Base-by-base conservation (phyloP, 1,140 invertebrate species). In the Steinernema feltiae region DNA sequence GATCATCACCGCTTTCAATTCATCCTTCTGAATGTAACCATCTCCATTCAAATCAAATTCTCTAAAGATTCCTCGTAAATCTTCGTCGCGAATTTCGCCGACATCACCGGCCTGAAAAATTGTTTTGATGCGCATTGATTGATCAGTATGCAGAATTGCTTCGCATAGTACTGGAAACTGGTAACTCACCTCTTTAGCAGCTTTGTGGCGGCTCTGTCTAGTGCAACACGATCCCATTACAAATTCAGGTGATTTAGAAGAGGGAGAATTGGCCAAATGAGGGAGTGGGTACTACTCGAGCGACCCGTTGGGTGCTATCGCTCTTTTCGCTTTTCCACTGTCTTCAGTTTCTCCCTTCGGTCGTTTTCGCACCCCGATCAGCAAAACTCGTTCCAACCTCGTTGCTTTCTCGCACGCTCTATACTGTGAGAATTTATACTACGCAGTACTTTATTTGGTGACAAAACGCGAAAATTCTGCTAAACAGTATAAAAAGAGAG, bases 11-110 rank as follows among this genome's bases (percentile, higher is more conserved):
- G 81, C 75, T 18, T 76, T 74, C 18, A 85, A 78, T 76, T 85
- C 84, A 48, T 86, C 78, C 78, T 82, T 83, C 69, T 85, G 84
- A 70, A 85, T 85, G 48, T 77, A 85, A 30, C 84, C 84, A 75
- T 85, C 84, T 24, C 84, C 84, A 73, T 85, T 85, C 1, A 85
- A 32, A 71, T 85, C 84, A 46, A 85, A 85, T 71, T 85, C 84
- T 48, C 75, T 75, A 71, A 85, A 85, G 53, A 85, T 85, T 75
- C 79, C 82, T 17, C 79, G 81, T 46, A 85, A 72, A 73, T 85
- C 84, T 18, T 86, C 84, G 48, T 85, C 84, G 41, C 74, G 48
- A 69, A 85, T 86, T 72, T 85, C 85, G 15, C 79, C 83, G 46
- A 77, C 74, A 18, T 85, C 82, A 35, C 21, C 70, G n/a, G 71